Percentiles rank a stretch among this genome's conserved stretches.
These are phyloP conservation scores for Paralvinella palmiformis DNA, from an alignment of 1,140 invertebrate species.

Conservation along the genomic window DNA sequence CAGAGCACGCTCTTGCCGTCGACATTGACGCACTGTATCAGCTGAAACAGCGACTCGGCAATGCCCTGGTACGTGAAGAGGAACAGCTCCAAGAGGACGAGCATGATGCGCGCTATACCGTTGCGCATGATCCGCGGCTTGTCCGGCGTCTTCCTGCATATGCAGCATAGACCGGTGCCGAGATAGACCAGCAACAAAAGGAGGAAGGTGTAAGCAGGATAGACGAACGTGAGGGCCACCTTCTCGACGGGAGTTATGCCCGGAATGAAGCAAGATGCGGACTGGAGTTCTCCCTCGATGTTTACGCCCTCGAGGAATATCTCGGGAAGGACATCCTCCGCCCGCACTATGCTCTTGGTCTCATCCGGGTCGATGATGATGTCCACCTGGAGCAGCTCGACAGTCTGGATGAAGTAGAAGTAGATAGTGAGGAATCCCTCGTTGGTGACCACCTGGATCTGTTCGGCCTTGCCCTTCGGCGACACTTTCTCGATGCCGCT, in stretches of 20 bases:
- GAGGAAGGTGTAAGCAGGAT: neutral
- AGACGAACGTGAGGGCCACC: neutral
- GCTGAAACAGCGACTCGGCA: neutral
- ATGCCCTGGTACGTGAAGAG: conserved; percentile 5
- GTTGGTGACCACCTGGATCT: neutral
- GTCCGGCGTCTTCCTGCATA: neutral
- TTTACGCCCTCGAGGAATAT: neutral
- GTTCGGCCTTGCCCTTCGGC: neutral
- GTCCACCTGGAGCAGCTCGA: neutral
- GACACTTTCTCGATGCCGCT: neutral
- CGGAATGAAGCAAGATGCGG: neutral
- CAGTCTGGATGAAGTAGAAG: conserved; percentile 3
- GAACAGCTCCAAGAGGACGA: neutral
- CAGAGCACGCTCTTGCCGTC: neutral
- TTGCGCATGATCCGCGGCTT: neutral
- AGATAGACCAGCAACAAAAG: conserved; percentile 1
- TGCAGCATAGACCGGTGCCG: neutral
- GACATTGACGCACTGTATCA: conserved; percentile 1
- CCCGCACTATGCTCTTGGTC: neutral
- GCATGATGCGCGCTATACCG: neutral
- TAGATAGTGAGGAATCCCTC: neutral
- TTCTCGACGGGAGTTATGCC: neutral
- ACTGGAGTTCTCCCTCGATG: neutral
- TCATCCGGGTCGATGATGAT: conserved; percentile 1
- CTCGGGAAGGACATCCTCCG: neutral